phyloP scores from a whole-genome alignment of 1,140 invertebrate genomes.

The Diabrotica undecimpunctata region DNA sequence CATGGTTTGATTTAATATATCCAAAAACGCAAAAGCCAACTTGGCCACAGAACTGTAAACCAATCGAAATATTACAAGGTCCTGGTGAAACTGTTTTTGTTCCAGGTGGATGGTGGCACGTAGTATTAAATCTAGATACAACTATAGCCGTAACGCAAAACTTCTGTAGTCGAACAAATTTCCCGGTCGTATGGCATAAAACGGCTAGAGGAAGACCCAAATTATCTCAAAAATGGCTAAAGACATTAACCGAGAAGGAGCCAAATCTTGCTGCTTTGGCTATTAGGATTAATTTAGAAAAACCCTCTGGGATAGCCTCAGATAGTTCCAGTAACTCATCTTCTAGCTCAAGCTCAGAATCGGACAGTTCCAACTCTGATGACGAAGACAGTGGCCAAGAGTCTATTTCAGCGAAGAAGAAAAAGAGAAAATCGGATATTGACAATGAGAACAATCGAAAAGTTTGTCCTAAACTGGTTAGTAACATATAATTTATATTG shows the following conservation, averaged over 20 bases:
- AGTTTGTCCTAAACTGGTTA: constrained; percentile 31
- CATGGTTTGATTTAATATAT: constrained; percentile 97
- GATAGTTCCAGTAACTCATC: constrained; percentile 90
- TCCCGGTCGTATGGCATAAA: constrained; percentile 98
- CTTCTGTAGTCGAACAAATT: constrained; percentile 94
- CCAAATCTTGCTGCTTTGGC: constrained; percentile 81
- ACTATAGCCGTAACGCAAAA: constrained; percentile 98
- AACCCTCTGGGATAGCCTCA: constrained; percentile 87
- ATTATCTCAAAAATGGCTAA: constrained; percentile 65
- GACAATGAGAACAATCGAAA: constrained; percentile 40
- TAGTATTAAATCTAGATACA: constrained; percentile 93
- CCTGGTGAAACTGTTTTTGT: constrained; percentile 99
- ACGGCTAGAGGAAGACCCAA: constrained; percentile 93
- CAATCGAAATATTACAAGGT: constrained; percentile 93
- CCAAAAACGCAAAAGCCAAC: constrained; percentile 83
- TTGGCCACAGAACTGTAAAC: constrained; percentile 90
- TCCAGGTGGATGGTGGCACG: constrained; percentile 98
- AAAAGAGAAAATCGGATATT: constrained; percentile 54
- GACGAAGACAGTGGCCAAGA: constrained; percentile 85
- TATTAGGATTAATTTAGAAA: constrained; percentile 79
- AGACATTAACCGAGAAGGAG: constrained; percentile 61
- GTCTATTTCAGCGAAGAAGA: constrained; percentile 83
- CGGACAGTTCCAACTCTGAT: constrained; percentile 61
- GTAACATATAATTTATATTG: constrained; percentile 15
- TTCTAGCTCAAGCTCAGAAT: constrained; percentile 63